These are phyloP conservation scores for Philaethria dido DNA, from an alignment of 2,888 invertebrate genomes.

Conservation along the genomic window DNA sequence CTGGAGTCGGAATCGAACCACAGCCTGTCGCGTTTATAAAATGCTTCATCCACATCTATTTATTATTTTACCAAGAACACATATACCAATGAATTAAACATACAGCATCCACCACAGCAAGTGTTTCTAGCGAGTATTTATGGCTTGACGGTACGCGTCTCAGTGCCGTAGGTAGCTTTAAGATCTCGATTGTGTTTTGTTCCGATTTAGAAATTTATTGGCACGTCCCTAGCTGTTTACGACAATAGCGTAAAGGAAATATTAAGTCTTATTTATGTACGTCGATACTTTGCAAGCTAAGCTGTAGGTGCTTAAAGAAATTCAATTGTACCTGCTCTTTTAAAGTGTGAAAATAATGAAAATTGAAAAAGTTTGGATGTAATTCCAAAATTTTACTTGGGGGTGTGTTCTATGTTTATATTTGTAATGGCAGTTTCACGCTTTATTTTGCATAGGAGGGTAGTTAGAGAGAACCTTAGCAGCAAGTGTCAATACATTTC, in stretches of 20 bases:
- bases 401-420: not conserved
- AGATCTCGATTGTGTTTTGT: constrained; percentile 29
- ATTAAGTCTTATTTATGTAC: constrained; percentile 29
- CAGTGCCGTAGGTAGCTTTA: constrained; percentile 25
- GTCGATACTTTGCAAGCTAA: constrained; percentile 4
- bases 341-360: not conserved
- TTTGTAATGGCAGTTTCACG: too few relatives aligned
- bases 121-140: constrained; percentile 46
- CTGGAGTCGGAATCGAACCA: too few relatives aligned
- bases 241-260: constrained; percentile 22
- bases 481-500: too few relatives aligned
- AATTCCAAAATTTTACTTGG: not conserved
- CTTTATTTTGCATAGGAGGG: too few relatives aligned
- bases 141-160: constrained; percentile 40
- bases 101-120: constrained; percentile 46
- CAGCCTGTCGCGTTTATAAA: too few relatives aligned
- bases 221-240: constrained; percentile 28
- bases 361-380: not conserved
- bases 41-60: too few relatives aligned
- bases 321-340: not conserved
- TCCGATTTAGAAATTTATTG: constrained; percentile 34
- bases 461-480: too few relatives aligned
- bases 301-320: constrained; percentile 16
- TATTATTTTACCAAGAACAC: constrained; percentile 26
- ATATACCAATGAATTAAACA: constrained; percentile 66